Percentiles rank a stretch among this genome's conserved stretches.
phyloP scores from a whole-genome alignment of 2,797 vertebrate genomes.

The Selene dorsalis region DNA sequence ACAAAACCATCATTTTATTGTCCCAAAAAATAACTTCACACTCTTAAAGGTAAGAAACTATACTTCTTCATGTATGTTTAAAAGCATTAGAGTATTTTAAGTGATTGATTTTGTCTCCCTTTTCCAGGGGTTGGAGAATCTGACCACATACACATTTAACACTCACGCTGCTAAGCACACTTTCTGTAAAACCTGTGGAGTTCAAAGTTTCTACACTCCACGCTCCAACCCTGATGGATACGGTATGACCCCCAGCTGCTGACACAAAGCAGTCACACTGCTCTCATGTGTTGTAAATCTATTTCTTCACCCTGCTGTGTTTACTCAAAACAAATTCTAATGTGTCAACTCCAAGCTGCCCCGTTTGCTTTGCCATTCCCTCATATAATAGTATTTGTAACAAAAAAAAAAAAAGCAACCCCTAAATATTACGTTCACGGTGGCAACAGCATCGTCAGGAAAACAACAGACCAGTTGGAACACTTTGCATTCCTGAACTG shows the following conservation, averaged over 20 bases:
- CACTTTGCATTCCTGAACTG: not conserved
- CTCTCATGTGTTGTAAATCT: slow-evolving; percentile 35
- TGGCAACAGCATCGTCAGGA: not conserved
- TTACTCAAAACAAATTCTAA: slow-evolving; percentile 21
- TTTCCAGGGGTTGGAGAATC: slow-evolving; percentile 88
- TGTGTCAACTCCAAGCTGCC: slow-evolving; percentile 29
- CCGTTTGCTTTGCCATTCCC: not conserved
- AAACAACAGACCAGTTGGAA: not conserved
- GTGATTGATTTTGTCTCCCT: not conserved
- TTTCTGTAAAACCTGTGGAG: slow-evolving; percentile 96
- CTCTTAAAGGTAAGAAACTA: slow-evolving; percentile 88
- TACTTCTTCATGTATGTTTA: not conserved
- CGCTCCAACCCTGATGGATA: slow-evolving; percentile 95
- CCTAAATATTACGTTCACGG: slow-evolving; percentile 4
- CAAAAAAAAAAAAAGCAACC: not conserved
- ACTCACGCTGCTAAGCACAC: slow-evolving; percentile 92
- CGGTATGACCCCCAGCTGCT: slow-evolving; percentile 77
- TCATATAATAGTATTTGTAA: not conserved
- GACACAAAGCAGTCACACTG: slow-evolving; percentile 22
- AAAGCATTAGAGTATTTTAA: not conserved
- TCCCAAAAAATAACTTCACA: slow-evolving; percentile 89
- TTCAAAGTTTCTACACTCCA: slow-evolving; percentile 96
- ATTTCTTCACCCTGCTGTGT: slow-evolving; percentile 21
- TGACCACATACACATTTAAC: slow-evolving; percentile 95
- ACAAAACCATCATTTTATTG: slow-evolving; percentile 95